These are phyloP conservation scores for Champsocephalus gunnari DNA, from an alignment of 2,797 vertebrate species.

Conservation along the genomic window DNA sequence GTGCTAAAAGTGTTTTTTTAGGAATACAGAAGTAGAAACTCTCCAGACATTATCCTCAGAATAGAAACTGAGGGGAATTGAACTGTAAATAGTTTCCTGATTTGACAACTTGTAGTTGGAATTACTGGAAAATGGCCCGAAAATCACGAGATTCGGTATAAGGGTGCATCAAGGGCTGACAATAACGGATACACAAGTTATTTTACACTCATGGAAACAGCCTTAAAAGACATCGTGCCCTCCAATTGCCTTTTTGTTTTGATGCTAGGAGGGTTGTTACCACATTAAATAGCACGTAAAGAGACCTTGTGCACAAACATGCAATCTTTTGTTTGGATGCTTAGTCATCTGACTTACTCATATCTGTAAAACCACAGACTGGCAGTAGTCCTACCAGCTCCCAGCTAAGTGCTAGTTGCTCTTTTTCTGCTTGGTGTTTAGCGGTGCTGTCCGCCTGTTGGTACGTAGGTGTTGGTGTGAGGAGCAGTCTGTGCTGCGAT, in stretches of 20 bases:
- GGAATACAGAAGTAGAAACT: conserved; percentile 23
- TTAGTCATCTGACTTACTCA: conserved; percentile 61
- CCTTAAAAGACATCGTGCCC: too few relatives aligned
- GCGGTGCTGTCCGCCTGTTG: conserved; percentile 50
- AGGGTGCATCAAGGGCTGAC: too few relatives aligned
- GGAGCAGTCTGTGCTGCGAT: conserved; percentile 60
- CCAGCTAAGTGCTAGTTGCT: conserved; percentile 58
- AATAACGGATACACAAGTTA: too few relatives aligned
- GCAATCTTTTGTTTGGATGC: conserved; percentile 47
- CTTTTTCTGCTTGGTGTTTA: conserved; percentile 62
- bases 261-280: conserved; percentile 2
- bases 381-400: conserved; percentile 41
- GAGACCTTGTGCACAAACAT: conserved; percentile 27
- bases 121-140: too few relatives aligned
- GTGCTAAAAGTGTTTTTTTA: conserved; percentile 1
- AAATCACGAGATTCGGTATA: too few relatives aligned
- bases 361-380: conserved; percentile 44
- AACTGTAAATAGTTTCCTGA: neutral
- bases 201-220: too few relatives aligned
- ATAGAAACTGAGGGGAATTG: neutral
- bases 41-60: neutral
- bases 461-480: conserved; percentile 76
- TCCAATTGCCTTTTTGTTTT: conserved; percentile 1
- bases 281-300: conserved; percentile 27
- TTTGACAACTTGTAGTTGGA: neutral